Evolutionary conservation across 1,140 invertebrate species (phyloP), one percentile per base, ranked within the genome.

Genomic region (Limonius californicus): DNA sequence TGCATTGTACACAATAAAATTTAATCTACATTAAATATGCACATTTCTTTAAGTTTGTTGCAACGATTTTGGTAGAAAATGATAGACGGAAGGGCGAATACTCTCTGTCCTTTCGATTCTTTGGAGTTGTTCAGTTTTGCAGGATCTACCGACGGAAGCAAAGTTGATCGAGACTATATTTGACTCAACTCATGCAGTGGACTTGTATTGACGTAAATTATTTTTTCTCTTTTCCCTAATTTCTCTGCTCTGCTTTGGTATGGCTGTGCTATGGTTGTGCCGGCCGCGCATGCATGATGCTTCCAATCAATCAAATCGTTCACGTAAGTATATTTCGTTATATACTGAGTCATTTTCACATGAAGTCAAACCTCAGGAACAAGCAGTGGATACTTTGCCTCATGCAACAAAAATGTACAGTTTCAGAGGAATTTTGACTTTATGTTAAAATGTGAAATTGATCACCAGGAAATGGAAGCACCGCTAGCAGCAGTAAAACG

Each of bases 201-300:
- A 73, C 65, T 64, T 70, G 65, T 75, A 75, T 77, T 77, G 70
- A 77, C 72, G 75, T 76, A 82, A 81, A 77, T 76, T 73, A 74
- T 79, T 85, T 85, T 81, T 84, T 84, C 81, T 83, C 80, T 85
- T 85, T 84, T 85, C 82, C 82, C 82, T 81, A 82, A 84, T 85
- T 85, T 85, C 83, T 84, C 83, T 86, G 84, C 85, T 87, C 84
- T 87, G 85, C 85, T 87, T 87, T 79, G 83, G 82, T 83, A 82
- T 83, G 85, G 84, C 79, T 79, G 80, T 75, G 80, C 76, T 77
- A 84, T 84, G 84, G 84, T 85, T 70, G 72, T 84, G 81, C 84
- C 83, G 83, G 82, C 81, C 81, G 84, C 83, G 83, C 82, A 83
- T 86, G 85, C 85, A 86, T 86, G 84, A 83, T 78, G 84, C 85